Base-by-base conservation (phyloP, 2,888 invertebrate species). In the Habrosyne pyritoides region DNA sequence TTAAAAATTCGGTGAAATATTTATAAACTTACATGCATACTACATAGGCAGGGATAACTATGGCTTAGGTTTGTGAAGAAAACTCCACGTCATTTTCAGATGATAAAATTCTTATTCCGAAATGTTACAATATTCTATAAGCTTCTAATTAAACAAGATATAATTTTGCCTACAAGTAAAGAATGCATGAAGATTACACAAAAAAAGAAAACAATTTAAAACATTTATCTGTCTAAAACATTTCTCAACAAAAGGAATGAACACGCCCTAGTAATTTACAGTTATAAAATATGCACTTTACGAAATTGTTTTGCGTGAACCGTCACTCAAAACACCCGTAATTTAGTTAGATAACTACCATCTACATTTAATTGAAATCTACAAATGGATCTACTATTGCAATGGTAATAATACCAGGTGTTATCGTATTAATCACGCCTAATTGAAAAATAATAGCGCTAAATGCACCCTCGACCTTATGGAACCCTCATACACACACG, bases 361-460 rank as follows among this genome's bases (percentile, higher is more conserved):
- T 69, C 76, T 59, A 67, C 56, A 65, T 66, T 56, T 57, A 67
- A 76, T 73, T 72, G 66, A 70, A 76, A 73, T 75, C 72, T 59
- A 66, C 69, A 57, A 71, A 53, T 53, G 57, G 50, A 53, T 61
- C 55, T 50, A 61, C 2, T n/a, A 80, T 74, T 71, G 72, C 73
- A 78, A 59, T 64, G 54, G 56, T 61, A 60, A 56, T 58, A 55
- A 55, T 53, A 57, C 53, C 52, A 53, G 55, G 64, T 66, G 68
- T 68, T 74, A 67, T 74, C 71, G 66, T 66, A 64, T 71, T 83
- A 83, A 80, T 79, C 62, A 71, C 63, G 58, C 60, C 62, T 85
- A 84, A 85, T 85, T 83, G 84, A 85, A 85, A 81, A 79, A 84
- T 85, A 86, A 81, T 84, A 74, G 77, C 66, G 67, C 74, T 61